Evolutionary conservation across 2,888 invertebrate species (phyloP).

Genomic region (Erpobdella octoculata): DNA sequence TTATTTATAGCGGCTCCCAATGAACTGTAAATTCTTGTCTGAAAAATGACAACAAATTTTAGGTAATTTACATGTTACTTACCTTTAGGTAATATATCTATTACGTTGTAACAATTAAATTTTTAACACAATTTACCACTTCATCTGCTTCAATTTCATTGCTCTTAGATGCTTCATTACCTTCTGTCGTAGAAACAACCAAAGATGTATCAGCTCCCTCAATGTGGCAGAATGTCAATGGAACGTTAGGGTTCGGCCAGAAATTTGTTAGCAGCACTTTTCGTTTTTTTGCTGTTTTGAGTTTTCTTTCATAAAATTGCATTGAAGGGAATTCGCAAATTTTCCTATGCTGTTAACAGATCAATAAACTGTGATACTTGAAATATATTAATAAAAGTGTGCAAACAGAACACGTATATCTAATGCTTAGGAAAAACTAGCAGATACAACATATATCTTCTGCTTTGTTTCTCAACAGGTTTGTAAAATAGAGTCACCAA

Average conservation of each 20-base stretch:
- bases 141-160: slow-evolving; percentile 41
- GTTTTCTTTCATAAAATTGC: slow-evolving; percentile 40
- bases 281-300: slow-evolving; percentile 27
- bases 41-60: too few species aligned
- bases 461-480: too few species aligned
- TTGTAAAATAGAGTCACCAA: too few species aligned
- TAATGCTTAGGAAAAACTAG: too few species aligned
- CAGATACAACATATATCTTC: too few species aligned
- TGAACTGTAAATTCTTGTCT: too few species aligned
- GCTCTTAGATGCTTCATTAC: slow-evolving; percentile 43
- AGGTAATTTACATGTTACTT: too few species aligned
- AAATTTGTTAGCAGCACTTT: neutral
- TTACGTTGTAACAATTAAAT: too few species aligned
- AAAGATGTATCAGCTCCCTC: slow-evolving; percentile 42
- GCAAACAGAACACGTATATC: too few species aligned
- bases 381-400: neutral
- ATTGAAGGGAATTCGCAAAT: slow-evolving; percentile 43
- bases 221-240: slow-evolving; percentile 42
- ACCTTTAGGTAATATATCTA: too few species aligned
- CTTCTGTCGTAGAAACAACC: slow-evolving; percentile 42
- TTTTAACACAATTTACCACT: slow-evolving; percentile 43
- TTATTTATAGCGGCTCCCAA: too few species aligned
- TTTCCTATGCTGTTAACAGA: slow-evolving; percentile 40
- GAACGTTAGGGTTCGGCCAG: slow-evolving; percentile 29
- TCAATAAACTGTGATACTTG: neutral